A percentile compares a stretch with the other conserved stretches of the same genome.
phyloP scores from a whole-genome alignment of 2,797 vertebrate genomes.

The Meda fulgida region DNA sequence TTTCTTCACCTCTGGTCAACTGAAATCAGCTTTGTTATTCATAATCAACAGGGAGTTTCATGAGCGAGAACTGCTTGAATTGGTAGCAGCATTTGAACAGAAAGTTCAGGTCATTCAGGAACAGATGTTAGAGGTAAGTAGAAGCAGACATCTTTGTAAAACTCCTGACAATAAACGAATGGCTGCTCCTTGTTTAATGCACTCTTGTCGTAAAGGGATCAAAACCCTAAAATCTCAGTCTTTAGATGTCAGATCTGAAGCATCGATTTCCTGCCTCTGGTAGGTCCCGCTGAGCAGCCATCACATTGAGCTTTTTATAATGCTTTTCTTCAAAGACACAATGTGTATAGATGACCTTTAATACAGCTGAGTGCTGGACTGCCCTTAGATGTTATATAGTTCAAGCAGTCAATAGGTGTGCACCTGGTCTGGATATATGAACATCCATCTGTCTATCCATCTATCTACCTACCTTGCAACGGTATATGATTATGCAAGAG shows the following conservation, averaged over 20 bases:
- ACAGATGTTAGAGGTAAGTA: slow-evolving; percentile 53
- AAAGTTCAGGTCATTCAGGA: slow-evolving; percentile 12
- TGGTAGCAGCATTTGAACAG: slow-evolving; percentile 41
- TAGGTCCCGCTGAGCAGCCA: slow-evolving; percentile 51
- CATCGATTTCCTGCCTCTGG: slow-evolving; percentile 57
- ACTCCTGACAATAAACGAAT: slow-evolving; percentile 8
- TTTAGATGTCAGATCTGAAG: slow-evolving; percentile 61
- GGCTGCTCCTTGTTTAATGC: slow-evolving; percentile 14
- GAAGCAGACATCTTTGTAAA: slow-evolving; percentile 12
- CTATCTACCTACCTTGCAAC: not conserved
- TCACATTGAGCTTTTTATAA: slow-evolving; percentile 59
- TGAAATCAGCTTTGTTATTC: slow-evolving; percentile 10
- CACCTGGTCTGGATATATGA: slow-evolving; percentile 6
- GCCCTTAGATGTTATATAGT: slow-evolving; percentile 55
- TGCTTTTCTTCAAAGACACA: slow-evolving; percentile 62
- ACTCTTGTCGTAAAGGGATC: slow-evolving; percentile 37
- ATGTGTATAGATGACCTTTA: slow-evolving; percentile 62
- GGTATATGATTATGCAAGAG: not conserved
- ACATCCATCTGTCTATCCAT: not conserved
- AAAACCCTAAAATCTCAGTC: slow-evolving; percentile 46
- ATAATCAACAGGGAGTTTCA: slow-evolving; percentile 47
- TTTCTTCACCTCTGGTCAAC: slow-evolving; percentile 2
- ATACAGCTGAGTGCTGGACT: slow-evolving; percentile 40
- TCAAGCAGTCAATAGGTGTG: slow-evolving; percentile 47
- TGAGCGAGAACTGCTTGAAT: slow-evolving; percentile 55